phyloP scores from a whole-genome alignment of 2,113 vertebrate species.

The Crotalus horridus region DNA sequence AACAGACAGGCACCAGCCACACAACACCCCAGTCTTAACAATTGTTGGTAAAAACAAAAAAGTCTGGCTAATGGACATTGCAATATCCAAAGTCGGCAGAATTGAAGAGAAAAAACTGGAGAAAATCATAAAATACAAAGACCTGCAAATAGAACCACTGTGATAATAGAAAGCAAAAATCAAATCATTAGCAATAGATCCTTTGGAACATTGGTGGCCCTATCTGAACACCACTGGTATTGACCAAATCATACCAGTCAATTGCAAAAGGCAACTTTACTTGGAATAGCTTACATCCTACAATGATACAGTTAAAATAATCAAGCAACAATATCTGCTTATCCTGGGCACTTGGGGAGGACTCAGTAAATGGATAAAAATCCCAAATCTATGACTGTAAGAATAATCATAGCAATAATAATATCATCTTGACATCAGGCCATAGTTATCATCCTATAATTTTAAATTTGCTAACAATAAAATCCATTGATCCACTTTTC shows the following conservation, averaged over 20 bases:
- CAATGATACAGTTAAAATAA: neutral
- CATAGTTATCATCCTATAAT: neutral
- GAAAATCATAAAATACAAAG: neutral
- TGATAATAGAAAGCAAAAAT: neutral
- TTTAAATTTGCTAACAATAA: neutral
- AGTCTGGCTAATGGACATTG: neutral
- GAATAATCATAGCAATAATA: neutral
- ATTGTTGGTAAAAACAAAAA: neutral
- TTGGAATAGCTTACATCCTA: neutral
- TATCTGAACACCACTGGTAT: neutral
- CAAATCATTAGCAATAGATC: neutral
- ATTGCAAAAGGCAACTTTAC: neutral
- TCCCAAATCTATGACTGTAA: neutral
- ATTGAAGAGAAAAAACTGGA: neutral
- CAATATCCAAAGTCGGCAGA: neutral
- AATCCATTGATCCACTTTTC: neutral
- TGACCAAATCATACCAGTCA: neutral
- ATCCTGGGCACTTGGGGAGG: neutral
- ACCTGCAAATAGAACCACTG: neutral
- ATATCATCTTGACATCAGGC: neutral
- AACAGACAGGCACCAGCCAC: neutral
- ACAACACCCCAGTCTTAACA: neutral
- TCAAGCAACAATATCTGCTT: neutral
- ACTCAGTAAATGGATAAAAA: neutral
- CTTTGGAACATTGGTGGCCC: neutral